Evolutionary conservation across 1,140 invertebrate species (phyloP).

Genomic region (Ceratosolen fusciceps): DNA sequence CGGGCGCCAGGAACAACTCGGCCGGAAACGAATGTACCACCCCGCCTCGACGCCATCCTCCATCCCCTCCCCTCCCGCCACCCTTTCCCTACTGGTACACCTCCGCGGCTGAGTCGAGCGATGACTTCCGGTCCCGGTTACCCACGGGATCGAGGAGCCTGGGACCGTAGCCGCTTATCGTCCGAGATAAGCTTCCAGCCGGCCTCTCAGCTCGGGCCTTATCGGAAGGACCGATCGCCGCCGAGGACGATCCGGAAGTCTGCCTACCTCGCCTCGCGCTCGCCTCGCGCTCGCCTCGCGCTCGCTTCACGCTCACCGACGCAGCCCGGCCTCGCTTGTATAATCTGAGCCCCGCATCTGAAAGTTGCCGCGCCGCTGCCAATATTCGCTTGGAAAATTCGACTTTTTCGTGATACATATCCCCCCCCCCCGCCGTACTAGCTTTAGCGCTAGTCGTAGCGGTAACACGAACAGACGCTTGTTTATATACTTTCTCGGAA

Average conservation of each 20-base stretch:
- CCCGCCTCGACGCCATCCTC: too few relatives aligned
- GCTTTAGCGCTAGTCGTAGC: too few relatives aligned
- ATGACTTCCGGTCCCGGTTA: conserved; percentile 1
- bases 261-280: background rate
- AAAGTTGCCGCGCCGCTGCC: background rate
- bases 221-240: background rate
- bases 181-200: background rate
- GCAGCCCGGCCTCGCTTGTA: too few relatives aligned
- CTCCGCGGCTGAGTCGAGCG: background rate
- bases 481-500: too few relatives aligned
- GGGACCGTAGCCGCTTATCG: background rate
- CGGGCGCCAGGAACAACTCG: background rate
- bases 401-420: background rate
- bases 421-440: too few relatives aligned
- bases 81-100: too few relatives aligned
- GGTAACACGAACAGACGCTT: too few relatives aligned
- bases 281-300: background rate
- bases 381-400: background rate
- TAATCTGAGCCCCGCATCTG: background rate
- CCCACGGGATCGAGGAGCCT: background rate
- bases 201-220: background rate
- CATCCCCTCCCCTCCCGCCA: too few relatives aligned
- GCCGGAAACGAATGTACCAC: conserved; percentile 19
- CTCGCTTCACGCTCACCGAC: background rate
- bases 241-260: background rate